These are phyloP conservation scores for Slavum lentiscoides DNA, from an alignment of 2,888 invertebrate species.

Conservation along the genomic window DNA sequence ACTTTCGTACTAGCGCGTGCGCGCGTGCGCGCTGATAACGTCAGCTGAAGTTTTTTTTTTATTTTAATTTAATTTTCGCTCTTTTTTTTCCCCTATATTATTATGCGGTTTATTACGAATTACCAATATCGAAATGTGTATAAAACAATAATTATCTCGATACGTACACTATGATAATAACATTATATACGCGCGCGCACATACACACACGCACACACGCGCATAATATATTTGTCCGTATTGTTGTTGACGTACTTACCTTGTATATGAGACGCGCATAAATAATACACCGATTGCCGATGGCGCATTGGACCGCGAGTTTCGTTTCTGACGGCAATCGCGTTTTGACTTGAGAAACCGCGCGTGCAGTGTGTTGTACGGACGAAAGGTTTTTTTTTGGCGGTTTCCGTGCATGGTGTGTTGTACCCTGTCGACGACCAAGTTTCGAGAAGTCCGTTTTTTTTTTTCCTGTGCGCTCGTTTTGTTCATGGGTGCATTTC, in stretches of 20 bases:
- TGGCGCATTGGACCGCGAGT: conserved; percentile 18
- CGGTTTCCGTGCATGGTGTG: no score
- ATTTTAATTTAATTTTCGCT: no score
- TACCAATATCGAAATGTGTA: not conserved
- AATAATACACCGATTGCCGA: not conserved
- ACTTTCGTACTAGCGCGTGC: not conserved
- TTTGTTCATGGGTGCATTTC: conserved; percentile 55
- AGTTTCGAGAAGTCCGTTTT: not conserved
- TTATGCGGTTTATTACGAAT: not conserved
- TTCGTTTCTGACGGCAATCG: not conserved
- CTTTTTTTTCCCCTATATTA: not conserved
- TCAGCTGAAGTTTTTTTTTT: conserved; percentile 21
- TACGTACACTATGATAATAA: not conserved
- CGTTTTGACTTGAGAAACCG: conserved; percentile 1
- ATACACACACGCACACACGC: not conserved
- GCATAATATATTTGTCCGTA: conserved; percentile 18
- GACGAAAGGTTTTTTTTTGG: no score
- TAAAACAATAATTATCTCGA: conserved; percentile 11
- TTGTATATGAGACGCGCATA: not conserved
- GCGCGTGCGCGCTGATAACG: not conserved
- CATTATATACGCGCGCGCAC: not conserved
- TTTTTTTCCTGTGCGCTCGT: not conserved
- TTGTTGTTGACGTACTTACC: conserved; percentile 40
- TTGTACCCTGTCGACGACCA: not conserved
- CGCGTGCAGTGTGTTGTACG: not conserved